These are phyloP conservation scores for Cynoglossus semilaevis DNA, from an alignment of 2,113 vertebrate species.

Conservation along the genomic window DNA sequence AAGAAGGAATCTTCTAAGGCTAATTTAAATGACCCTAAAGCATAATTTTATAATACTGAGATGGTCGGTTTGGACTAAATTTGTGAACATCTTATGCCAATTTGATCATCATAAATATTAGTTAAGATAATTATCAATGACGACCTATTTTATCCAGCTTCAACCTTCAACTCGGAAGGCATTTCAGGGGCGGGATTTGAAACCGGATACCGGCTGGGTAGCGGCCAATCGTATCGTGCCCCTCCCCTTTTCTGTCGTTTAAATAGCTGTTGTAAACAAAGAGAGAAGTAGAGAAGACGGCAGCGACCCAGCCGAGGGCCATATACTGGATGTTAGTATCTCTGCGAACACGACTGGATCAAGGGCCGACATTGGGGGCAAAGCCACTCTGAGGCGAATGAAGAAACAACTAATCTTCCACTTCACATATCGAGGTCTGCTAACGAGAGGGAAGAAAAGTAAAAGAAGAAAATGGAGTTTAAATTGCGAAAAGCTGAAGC, in stretches of 20 bases:
- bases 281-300: constrained; percentile 30
- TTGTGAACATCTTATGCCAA: no score
- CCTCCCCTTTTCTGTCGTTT: constrained; percentile 33
- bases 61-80: no score
- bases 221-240: constrained; percentile 24
- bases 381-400: constrained; percentile 90
- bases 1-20: no score
- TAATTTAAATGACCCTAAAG: no score
- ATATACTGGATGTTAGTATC: constrained; percentile 64
- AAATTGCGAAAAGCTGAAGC: constrained; percentile 86
- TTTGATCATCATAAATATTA: no score
- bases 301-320: constrained; percentile 47
- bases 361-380: constrained; percentile 84
- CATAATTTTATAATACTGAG: no score
- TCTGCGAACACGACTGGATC: constrained; percentile 77
- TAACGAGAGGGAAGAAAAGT: constrained; percentile 92
- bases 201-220: neutral
- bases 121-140: no score
- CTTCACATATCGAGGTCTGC: constrained; percentile 93
- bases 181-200: constrained; percentile 12
- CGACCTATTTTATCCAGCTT: no score
- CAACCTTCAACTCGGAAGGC: no score
- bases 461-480: constrained; percentile 96
- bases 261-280: constrained; percentile 56
- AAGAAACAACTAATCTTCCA: constrained; percentile 92